Evolutionary conservation across 2,888 invertebrate species (phyloP), one percentile per base, ranked within the genome.

Genomic region (Hetaerina titia): DNA sequence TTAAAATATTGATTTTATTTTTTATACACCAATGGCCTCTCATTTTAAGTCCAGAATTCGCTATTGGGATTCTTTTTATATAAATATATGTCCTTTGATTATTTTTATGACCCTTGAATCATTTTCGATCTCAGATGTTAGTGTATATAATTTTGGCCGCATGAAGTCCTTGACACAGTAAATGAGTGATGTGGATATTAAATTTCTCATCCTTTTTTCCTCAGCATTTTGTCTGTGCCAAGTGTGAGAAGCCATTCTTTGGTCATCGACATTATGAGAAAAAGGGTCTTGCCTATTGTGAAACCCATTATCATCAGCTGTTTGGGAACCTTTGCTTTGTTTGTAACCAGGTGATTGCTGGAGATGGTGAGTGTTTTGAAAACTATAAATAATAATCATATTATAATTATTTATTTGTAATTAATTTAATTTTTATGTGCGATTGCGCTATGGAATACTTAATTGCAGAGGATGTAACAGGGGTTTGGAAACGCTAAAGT

Each of bases 241-340:
- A 99, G 97, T 99, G 99, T 97, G 99, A 99, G 97, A 99, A 99
- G 97, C 99, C 99, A 0, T 99, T 99, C 97, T 98, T 99, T 96
- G 99, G 99, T 0, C 99, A 99, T 97, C 98, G 99, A 0, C 99
- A 99, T 97, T 99, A 99, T 96, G 99, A 99, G 97, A 99, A 99
- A 97, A 99, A 99, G 96, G 99, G 99, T 0, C 97, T 99, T 96
- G 99, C 99, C 0, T 99, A 99, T 97, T 99, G 99, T 97, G 99
- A 99, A 97, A 99, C 98, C 95, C 99, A 99, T 97, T 99, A 99
- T 97, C 99, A 99, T 97, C 99, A 99, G 97, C 97, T 99, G 96
- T 99, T 99, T 97, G 99, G 99, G 69, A 99, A 99, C 97, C 97
- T 99, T 95, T 99, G 99, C 97, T 99, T 99, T 96, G 99, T 99